Percentiles rank a stretch among this genome's conserved stretches.
These are phyloP conservation scores for Esox niger DNA, from an alignment of 2,113 vertebrate genomes.

Conservation along the genomic window DNA sequence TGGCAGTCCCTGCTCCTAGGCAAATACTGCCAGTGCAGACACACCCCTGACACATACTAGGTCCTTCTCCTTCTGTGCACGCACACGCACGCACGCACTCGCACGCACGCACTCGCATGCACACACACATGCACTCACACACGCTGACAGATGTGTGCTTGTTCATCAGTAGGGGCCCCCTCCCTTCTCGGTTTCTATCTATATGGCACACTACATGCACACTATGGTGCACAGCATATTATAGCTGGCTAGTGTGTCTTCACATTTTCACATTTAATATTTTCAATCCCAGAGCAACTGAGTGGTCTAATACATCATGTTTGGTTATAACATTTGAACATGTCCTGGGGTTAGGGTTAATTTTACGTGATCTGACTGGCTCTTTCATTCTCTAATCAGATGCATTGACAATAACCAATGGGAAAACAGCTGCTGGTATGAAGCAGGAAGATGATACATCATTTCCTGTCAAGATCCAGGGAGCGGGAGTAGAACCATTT, in stretches of 20 bases:
- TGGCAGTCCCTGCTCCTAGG: constrained; percentile 53
- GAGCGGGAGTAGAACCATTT: constrained; percentile 73
- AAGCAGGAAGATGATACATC: constrained; percentile 55
- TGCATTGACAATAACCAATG: constrained; percentile 17
- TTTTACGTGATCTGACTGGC: not conserved
- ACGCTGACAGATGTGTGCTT: too few species aligned
- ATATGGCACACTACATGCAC: not conserved
- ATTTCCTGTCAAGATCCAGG: constrained; percentile 73
- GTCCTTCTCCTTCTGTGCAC: not conserved
- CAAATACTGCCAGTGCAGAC: constrained; percentile 66
- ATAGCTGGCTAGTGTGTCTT: not conserved
- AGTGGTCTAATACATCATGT: too few species aligned
- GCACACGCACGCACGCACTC: too few species aligned
- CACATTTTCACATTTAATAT: too few species aligned
- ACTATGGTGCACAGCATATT: not conserved
- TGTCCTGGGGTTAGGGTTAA: too few species aligned
- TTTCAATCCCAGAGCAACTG: too few species aligned
- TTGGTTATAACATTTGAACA: not conserved
- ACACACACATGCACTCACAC: too few species aligned
- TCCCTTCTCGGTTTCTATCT: not conserved
- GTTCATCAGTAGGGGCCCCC: not conserved
- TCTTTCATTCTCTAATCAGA: constrained; percentile 44
- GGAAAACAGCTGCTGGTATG: constrained; percentile 25
- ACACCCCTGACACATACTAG: not conserved
- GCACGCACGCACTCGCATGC: too few species aligned